Evolutionary conservation across 2,113 vertebrate genomes (phyloP).

Genomic region (Gallinago paraguaiae): DNA sequence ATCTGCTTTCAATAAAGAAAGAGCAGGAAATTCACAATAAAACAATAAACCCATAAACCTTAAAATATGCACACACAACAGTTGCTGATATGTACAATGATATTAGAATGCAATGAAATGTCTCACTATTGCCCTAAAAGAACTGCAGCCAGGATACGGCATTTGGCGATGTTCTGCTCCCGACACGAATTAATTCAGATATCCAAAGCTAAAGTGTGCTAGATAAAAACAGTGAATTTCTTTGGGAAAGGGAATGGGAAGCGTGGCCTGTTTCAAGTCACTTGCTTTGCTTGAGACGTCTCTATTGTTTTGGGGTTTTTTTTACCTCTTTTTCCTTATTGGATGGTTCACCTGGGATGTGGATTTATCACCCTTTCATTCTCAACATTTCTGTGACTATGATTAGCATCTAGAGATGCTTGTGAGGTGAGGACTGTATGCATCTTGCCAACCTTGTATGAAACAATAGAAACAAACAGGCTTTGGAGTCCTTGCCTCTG

Average conservation of each 20-base stretch:
- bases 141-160: not conserved
- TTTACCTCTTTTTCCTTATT: not conserved
- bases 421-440: not conserved
- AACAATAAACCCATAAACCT: slow-evolving; percentile 14
- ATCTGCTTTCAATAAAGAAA: slow-evolving; percentile 46
- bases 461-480: not conserved
- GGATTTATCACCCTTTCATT: not conserved
- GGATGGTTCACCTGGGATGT: not conserved
- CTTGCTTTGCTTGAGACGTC: not conserved
- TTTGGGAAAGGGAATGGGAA: not conserved
- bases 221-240: not conserved
- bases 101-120: not conserved
- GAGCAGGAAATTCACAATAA: slow-evolving; percentile 59
- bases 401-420: not conserved
- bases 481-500: not conserved
- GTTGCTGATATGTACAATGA: slow-evolving; percentile 21
- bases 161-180: not conserved
- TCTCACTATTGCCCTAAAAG: not conserved
- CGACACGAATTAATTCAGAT: not conserved
- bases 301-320: not conserved
- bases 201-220: not conserved
- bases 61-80: not conserved
- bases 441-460: fast-evolving
- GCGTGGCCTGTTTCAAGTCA: not conserved
- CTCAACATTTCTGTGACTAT: not conserved